Conservation (phyloP, 2,888 invertebrate species). For the Athripsodes cinereus region DNA sequence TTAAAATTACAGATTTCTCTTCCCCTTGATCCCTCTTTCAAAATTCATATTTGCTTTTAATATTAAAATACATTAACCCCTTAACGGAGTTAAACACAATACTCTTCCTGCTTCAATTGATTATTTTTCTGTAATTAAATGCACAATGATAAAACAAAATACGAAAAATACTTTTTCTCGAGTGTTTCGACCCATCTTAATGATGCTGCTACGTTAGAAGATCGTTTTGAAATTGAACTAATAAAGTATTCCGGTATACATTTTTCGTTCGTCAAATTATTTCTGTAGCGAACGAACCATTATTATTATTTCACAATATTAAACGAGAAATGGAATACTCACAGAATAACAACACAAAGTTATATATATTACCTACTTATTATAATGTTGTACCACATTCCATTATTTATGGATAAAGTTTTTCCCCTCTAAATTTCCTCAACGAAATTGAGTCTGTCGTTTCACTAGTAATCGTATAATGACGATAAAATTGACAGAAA, state of each 20-base stretch:
- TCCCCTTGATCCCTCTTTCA: not conserved
- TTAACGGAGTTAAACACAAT: no score
- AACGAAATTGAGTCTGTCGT: constrained; percentile 1
- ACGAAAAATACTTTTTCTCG: no score
- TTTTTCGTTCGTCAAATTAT: not conserved
- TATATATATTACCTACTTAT: not conserved
- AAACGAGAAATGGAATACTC: not conserved
- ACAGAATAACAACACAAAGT: no score
- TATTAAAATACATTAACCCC: no score
- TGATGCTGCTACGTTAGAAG: not conserved
- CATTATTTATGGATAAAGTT: constrained; percentile 13
- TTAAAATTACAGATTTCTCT: constrained; percentile 21
- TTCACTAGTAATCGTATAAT: not conserved
- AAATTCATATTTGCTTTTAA: no score
- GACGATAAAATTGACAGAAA: constrained; percentile 4
- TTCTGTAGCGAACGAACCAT: not conserved
- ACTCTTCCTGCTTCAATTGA: no score
- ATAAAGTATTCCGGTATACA: not conserved
- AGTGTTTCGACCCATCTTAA: no score
- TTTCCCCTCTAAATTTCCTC: constrained; percentile 3
- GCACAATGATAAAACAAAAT: no score
- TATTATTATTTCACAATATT: not conserved
- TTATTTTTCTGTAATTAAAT: no score
- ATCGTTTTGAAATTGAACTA: not conserved
- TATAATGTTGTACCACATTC: not conserved